These are phyloP conservation scores for Cassiopea andromeda DNA, from an alignment of 30 jellyfish, hydroid and myxozoan genomes.

Conservation along the genomic window DNA sequence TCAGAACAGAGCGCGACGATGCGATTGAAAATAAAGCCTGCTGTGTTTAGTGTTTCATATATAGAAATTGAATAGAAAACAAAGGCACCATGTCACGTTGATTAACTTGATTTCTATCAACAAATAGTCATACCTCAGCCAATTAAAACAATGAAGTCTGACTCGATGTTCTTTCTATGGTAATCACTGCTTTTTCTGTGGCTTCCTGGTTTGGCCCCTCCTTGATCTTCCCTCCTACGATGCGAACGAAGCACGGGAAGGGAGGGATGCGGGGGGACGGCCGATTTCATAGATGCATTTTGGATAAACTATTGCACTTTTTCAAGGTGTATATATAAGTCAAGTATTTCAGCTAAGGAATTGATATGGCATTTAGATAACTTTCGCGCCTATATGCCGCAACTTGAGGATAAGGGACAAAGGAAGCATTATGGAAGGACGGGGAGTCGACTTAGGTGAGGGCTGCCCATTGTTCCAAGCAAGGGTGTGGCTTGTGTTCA, in stretches of 20 bases:
- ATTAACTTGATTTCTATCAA: slow-evolving; percentile 67
- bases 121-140: slow-evolving; percentile 75
- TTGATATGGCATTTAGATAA: no score
- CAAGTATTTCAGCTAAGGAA: no score
- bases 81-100: slow-evolving; percentile 77
- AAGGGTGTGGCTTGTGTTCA: no score
- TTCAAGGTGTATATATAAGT: no score
- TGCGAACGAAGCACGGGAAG: not conserved
- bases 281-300: not conserved
- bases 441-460: no score
- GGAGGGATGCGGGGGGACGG: not conserved
- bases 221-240: slow-evolving; percentile 21
- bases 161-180: slow-evolving; percentile 60
- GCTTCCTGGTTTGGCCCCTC: slow-evolving; percentile 86
- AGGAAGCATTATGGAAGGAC: no score
- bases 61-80: slow-evolving; percentile 54
- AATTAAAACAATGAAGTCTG: slow-evolving; percentile 68
- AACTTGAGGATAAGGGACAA: no score
- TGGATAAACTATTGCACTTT: not conserved
- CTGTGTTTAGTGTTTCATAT: slow-evolving; percentile 64
- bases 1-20: slow-evolving; percentile 52
- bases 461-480: no score
- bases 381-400: no score
- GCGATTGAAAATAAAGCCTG: slow-evolving; percentile 66
- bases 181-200: slow-evolving; percentile 57